Evolutionary conservation across 1,140 invertebrate species (phyloP).

Genomic region (Drosophila watanabei): DNA sequence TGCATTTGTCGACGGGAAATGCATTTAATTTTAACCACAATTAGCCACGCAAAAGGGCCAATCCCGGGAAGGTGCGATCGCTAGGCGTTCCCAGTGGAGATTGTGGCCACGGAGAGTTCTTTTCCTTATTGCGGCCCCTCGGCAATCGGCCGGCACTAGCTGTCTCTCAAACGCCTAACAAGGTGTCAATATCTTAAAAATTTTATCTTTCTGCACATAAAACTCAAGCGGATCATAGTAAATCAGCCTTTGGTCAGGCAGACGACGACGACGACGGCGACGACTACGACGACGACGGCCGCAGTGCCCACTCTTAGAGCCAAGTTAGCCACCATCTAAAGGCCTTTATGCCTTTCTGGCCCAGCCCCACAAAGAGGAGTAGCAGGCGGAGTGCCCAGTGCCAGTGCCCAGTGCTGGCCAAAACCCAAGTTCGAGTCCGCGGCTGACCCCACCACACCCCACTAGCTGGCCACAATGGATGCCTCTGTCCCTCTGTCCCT

Average conservation of each 20-base stretch:
- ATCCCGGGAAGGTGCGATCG: constrained; percentile 28
- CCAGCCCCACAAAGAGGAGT: constrained; percentile 22
- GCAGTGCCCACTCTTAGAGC: constrained; percentile 34
- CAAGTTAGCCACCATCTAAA: constrained; percentile 51
- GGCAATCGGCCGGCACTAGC: constrained; percentile 27
- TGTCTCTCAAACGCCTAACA: constrained; percentile 78
- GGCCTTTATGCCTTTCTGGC: constrained; percentile 37
- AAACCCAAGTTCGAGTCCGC: constrained; percentile 17
- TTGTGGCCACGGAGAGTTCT: constrained; percentile 29
- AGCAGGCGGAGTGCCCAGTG: constrained; percentile 1
- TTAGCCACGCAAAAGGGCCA: constrained; percentile 72
- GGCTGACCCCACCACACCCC: constrained; percentile 31
- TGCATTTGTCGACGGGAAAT: constrained; percentile 66
- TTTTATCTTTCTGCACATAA: constrained; percentile 84
- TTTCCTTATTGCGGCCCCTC: constrained; percentile 42
- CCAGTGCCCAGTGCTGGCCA: constrained; percentile 12
- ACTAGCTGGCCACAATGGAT: constrained; percentile 59
- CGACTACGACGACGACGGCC: constrained; percentile 19
- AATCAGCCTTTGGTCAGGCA: constrained; percentile 81
- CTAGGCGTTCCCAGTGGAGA: constrained; percentile 28
- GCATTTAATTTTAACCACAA: constrained; percentile 80
- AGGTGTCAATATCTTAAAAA: constrained; percentile 85
- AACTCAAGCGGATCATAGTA: constrained; percentile 84
- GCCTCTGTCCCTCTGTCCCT: neutral
- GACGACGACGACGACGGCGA: constrained; percentile 36